Conservation (phyloP, 2,113 vertebrate genomes). For the Geococcyx californianus region DNA sequence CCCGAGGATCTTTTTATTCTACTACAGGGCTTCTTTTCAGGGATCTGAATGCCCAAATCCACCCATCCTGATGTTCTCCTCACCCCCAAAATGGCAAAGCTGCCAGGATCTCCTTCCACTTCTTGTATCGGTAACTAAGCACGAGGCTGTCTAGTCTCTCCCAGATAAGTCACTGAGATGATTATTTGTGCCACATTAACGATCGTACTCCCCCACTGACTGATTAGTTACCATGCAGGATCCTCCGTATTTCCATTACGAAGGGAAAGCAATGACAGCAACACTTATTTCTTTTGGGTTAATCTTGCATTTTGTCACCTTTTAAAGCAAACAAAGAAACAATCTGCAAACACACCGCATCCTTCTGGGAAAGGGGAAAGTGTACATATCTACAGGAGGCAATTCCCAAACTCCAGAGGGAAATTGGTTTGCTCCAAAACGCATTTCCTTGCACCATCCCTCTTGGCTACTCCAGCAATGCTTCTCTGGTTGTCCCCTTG, state of each 20-base stretch:
- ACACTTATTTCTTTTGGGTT: background rate
- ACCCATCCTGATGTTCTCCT: background rate
- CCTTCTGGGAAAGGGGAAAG: background rate
- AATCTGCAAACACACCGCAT: rapidly evolving
- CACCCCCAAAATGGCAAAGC: background rate
- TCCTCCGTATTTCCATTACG: background rate
- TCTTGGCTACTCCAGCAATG: background rate
- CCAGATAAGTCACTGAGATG: background rate
- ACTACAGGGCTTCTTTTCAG: background rate
- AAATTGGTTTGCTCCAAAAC: background rate
- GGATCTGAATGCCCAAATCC: background rate
- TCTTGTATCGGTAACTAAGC: background rate
- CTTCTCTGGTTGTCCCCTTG: background rate
- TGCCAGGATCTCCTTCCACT: background rate
- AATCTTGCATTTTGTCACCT: background rate
- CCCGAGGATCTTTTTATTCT: background rate
- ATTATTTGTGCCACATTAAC: conserved; percentile 19
- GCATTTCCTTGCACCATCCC: rapidly evolving
- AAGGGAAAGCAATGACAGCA: background rate
- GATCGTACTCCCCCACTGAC: background rate
- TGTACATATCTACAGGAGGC: background rate
- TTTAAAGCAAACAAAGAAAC: background rate
- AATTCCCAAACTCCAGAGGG: background rate
- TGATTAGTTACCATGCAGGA: background rate
- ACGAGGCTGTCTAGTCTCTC: background rate